These are phyloP conservation scores for Koerneria pararmatus DNA, from an alignment of 2,888 invertebrate genomes.

Conservation along the genomic window DNA sequence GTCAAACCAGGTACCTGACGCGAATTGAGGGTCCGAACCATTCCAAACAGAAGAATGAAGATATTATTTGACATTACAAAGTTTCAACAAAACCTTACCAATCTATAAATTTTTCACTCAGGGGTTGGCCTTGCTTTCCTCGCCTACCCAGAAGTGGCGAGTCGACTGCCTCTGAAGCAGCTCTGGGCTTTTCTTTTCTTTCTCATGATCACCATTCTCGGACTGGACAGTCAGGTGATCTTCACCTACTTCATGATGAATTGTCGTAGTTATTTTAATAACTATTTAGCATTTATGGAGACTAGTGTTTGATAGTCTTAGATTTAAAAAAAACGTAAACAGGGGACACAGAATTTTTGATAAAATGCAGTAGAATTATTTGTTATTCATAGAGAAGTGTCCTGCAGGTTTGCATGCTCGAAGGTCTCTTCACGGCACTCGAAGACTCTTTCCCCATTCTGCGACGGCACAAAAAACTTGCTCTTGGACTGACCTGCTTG, in stretches of 20 bases:
- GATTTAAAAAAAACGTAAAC: too few species aligned
- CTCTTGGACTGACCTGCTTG: constrained; percentile 48
- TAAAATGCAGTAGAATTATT: neutral
- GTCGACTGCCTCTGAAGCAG: constrained; percentile 59
- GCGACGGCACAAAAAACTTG: constrained; percentile 53
- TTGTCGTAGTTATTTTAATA: too few species aligned
- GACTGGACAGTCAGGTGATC: constrained; percentile 56
- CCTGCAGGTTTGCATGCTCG: constrained; percentile 59
- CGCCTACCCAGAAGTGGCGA: constrained; percentile 61
- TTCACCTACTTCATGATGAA: too few species aligned
- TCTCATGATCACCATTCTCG: constrained; percentile 58
- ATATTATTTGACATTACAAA: neutral
- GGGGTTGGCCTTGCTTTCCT: constrained; percentile 61
- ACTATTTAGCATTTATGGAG: too few species aligned
- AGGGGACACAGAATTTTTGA: too few species aligned
- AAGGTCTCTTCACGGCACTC: constrained; percentile 59
- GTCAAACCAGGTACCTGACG: constrained; percentile 53
- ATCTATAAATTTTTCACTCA: constrained; percentile 13
- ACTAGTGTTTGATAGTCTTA: too few species aligned
- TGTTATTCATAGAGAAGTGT: neutral
- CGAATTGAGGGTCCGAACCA: neutral
- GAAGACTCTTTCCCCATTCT: constrained; percentile 58
- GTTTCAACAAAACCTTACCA: neutral
- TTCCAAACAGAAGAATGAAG: neutral
- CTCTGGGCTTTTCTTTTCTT: constrained; percentile 60